phyloP scores from a whole-genome alignment of 2,113 vertebrate species.

The Sisor rabdophorus region DNA sequence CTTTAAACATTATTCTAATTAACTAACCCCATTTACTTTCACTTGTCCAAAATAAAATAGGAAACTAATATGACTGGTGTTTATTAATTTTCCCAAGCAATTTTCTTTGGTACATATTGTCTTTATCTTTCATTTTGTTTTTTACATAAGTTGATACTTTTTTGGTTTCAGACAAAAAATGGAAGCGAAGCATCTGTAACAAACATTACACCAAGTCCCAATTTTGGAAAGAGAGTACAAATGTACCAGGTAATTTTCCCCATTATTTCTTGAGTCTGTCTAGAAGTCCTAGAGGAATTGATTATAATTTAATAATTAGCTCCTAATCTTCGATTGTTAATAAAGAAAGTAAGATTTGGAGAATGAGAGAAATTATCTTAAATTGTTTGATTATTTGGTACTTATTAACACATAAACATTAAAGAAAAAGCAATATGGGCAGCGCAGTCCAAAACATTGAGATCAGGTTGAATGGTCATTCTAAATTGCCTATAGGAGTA shows the following conservation, averaged over 20 bases:
- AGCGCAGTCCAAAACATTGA: too few species aligned
- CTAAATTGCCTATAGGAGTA: too few species aligned
- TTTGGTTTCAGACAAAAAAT: constrained; percentile 52
- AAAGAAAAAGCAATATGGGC: neutral
- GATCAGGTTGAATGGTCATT: too few species aligned
- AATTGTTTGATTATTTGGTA: neutral
- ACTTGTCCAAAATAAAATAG: neutral
- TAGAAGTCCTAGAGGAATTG: neutral
- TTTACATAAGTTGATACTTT: neutral
- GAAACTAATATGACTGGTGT: neutral
- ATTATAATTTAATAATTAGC: neutral
- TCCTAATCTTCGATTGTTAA: neutral
- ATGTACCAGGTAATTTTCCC: constrained; percentile 58
- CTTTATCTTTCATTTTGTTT: neutral
- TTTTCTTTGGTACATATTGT: neutral
- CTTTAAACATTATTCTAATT: neutral
- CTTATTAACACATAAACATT: neutral
- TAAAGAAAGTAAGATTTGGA: neutral
- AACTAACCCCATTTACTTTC: neutral
- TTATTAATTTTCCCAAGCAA: too few species aligned
- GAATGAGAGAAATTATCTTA: neutral
- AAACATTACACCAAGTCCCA: constrained; percentile 48
- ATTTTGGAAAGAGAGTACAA: constrained; percentile 39
- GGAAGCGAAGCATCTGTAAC: constrained; percentile 6
- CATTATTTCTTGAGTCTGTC: neutral